These are phyloP conservation scores for Alectura lathami DNA, from an alignment of 2,113 vertebrate genomes.

Conservation along the genomic window DNA sequence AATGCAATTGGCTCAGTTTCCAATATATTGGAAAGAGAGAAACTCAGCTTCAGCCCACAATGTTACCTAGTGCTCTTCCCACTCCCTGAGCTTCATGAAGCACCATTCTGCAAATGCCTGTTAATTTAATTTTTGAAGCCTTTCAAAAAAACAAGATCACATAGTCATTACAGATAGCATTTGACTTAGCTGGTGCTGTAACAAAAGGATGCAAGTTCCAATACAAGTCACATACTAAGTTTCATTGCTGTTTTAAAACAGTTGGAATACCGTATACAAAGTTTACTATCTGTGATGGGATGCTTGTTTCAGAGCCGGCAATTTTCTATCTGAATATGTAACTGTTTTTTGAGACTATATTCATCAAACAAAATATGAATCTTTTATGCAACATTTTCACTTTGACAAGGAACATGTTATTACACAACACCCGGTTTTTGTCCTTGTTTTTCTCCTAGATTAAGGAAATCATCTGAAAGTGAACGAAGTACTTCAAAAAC, in stretches of 20 bases:
- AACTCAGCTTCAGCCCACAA: not conserved
- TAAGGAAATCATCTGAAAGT: not conserved
- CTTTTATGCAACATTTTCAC: not conserved
- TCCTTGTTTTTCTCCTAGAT: not conserved
- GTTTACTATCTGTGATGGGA: not conserved
- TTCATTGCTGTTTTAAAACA: not conserved
- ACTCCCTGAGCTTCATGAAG: not conserved
- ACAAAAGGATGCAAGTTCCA: not conserved
- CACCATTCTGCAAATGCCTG: not conserved
- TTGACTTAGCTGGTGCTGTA: not conserved
- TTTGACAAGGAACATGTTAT: not conserved
- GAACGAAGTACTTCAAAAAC: not conserved
- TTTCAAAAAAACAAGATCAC: not conserved
- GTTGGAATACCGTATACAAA: not conserved
- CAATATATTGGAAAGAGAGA: not conserved
- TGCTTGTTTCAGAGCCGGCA: not conserved
- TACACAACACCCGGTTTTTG: not conserved
- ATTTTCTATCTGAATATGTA: not conserved
- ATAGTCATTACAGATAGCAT: not conserved
- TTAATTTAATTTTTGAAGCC: not conserved
- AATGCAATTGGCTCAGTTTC: not conserved
- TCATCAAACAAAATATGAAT: not conserved
- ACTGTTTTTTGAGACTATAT: not conserved
- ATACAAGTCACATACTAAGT: not conserved
- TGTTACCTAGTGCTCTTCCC: fast-evolving